Percentiles rank a stretch among this genome's conserved stretches.
phyloP scores from a whole-genome alignment of 2,797 vertebrate genomes.

The Delichon dasypus region DNA sequence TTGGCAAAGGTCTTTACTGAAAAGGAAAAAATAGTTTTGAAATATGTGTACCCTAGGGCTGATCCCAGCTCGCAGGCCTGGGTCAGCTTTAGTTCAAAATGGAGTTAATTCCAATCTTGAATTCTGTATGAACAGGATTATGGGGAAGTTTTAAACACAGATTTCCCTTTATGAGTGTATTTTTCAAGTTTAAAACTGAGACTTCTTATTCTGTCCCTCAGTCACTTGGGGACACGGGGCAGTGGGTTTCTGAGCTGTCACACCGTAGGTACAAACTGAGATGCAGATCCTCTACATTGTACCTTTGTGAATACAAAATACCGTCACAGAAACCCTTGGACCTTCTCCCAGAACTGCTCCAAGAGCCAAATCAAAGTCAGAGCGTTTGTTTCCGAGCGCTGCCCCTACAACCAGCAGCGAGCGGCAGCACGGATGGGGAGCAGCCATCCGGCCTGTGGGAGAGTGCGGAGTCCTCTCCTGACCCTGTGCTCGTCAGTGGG shows the following conservation, averaged over 20 bases:
- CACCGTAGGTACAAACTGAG: neutral
- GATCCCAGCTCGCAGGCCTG: neutral
- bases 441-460: neutral
- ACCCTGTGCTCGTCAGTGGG: neutral
- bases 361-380: neutral
- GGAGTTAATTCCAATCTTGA: neutral
- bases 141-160: neutral
- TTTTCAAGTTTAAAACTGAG: neutral
- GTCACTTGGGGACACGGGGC: neutral
- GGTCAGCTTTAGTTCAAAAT: neutral
- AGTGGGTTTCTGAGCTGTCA: neutral
- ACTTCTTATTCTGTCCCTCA: neutral
- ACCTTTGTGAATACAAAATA: neutral
- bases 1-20: neutral
- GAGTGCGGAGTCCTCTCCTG: no score
- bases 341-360: neutral
- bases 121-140: neutral
- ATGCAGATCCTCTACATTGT: neutral
- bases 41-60: neutral
- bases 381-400: neutral
- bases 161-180: neutral
- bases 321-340: neutral
- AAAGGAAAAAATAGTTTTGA: neutral
- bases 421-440: no score
- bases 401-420: neutral